A percentile compares a stretch with the other conserved stretches of the same genome.
These are phyloP conservation scores for Podarcis siculus DNA, from an alignment of 2,797 vertebrate genomes.

Conservation along the genomic window DNA sequence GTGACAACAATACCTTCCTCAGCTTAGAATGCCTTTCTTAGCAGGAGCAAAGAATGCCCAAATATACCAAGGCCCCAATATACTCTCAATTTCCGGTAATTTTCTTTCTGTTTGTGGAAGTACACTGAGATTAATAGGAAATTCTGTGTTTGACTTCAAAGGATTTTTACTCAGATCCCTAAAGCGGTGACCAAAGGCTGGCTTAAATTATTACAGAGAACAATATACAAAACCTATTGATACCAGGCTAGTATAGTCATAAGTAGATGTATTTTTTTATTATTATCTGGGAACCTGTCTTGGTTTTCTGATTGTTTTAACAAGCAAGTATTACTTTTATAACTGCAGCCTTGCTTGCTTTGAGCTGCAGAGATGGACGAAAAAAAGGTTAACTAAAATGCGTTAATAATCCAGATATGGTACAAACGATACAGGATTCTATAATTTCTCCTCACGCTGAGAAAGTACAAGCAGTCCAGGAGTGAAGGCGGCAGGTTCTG, in stretches of 20 bases:
- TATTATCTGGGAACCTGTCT: slow-evolving; percentile 33
- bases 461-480: slow-evolving; percentile 46
- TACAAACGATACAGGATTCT: slow-evolving; percentile 41
- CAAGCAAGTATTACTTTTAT: background rate
- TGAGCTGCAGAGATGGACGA: background rate
- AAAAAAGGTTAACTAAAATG: slow-evolving; percentile 9
- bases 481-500: slow-evolving; percentile 20
- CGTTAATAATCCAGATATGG: slow-evolving; percentile 41
- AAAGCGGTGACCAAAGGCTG: background rate
- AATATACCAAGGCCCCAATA: background rate
- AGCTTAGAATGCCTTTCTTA: background rate
- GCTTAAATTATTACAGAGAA: slow-evolving; percentile 17
- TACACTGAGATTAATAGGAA: slow-evolving; percentile 17
- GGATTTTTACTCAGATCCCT: slow-evolving; percentile 11
- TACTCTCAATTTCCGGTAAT: slow-evolving; percentile 34
- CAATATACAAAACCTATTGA: slow-evolving; percentile 2
- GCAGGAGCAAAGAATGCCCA: background rate
- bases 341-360: background rate
- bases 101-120: slow-evolving; percentile 35
- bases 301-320: background rate
- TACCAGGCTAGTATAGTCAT: slow-evolving; percentile 1
- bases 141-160: background rate
- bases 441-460: slow-evolving; percentile 61
- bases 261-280: background rate
- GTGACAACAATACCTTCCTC: background rate